Conservation (phyloP, 2,888 invertebrate species). For the Barypeithes pellucidus region DNA sequence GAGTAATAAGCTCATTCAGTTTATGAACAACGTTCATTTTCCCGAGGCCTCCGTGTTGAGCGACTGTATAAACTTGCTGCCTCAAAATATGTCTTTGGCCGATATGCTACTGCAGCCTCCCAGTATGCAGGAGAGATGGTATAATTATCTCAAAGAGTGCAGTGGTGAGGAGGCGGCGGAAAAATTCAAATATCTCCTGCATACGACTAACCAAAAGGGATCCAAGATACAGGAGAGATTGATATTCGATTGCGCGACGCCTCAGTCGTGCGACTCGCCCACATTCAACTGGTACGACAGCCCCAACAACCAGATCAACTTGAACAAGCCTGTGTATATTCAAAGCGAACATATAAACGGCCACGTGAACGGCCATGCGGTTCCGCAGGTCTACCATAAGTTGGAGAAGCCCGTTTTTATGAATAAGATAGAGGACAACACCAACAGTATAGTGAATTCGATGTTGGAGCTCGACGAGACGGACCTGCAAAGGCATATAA, state of each 20-base stretch:
- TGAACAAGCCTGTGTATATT: constrained; percentile 67
- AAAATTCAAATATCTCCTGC: constrained; percentile 71
- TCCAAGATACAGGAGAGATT: constrained; percentile 59
- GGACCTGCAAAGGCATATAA: constrained; percentile 65
- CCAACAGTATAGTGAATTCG: constrained; percentile 45
- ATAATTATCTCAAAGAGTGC: constrained; percentile 73
- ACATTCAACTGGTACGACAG: constrained; percentile 67
- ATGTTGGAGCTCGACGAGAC: constrained; percentile 54
- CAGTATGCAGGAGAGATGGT: constrained; percentile 71
- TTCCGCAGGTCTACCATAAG: constrained; percentile 26
- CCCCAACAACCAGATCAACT: constrained; percentile 66
- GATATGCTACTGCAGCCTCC: constrained; percentile 74
- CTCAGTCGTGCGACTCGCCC: constrained; percentile 62
- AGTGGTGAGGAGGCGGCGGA: constrained; percentile 75
- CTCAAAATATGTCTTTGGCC: constrained; percentile 74
- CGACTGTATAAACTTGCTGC: constrained; percentile 71
- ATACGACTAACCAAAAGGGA: constrained; percentile 63
- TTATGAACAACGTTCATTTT: constrained; percentile 75
- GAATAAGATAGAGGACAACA: constrained; percentile 20
- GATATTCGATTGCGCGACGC: constrained; percentile 60
- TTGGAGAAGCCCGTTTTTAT: constrained; percentile 35
- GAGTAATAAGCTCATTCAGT: constrained; percentile 72
- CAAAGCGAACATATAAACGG: constrained; percentile 58
- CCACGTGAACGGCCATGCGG: constrained; percentile 11
- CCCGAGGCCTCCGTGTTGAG: constrained; percentile 68